Evolutionary conservation across 2,113 vertebrate genomes (phyloP).

Genomic region (Siniperca chuatsi): DNA sequence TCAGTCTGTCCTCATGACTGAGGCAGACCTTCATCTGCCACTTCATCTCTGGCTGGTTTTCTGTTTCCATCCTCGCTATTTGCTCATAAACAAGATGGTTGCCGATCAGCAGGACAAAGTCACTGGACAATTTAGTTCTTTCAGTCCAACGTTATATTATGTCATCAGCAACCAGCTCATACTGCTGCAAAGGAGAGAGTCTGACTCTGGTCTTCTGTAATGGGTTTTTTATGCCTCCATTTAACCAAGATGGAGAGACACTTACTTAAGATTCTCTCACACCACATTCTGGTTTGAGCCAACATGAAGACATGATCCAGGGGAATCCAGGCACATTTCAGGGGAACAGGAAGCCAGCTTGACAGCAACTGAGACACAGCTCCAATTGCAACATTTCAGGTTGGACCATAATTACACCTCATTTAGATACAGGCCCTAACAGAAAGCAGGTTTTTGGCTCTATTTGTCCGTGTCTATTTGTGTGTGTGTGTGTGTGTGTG

Average conservation of each 20-base stretch:
- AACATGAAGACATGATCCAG: constrained; percentile 59
- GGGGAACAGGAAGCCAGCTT: constrained; percentile 60
- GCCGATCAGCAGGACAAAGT: not conserved
- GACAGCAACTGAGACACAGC: constrained; percentile 60
- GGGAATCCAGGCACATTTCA: constrained; percentile 58
- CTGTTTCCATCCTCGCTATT: not conserved
- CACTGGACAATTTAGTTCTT: constrained; percentile 5
- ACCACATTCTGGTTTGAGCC: constrained; percentile 63
- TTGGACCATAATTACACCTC: constrained; percentile 71
- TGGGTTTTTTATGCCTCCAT: constrained; percentile 35
- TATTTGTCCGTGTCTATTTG: constrained; percentile 21
- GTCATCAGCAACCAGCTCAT: constrained; percentile 36
- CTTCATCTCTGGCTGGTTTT: not conserved
- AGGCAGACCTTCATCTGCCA: not conserved
- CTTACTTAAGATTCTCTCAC: constrained; percentile 59
- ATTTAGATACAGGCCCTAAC: constrained; percentile 66
- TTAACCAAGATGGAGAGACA: constrained; percentile 60
- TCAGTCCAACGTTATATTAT: constrained; percentile 25
- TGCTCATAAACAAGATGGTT: constrained; percentile 9
- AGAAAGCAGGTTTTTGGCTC: constrained; percentile 66
- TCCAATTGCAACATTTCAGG: constrained; percentile 70
- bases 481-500: constrained; percentile 8
- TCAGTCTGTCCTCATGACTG: constrained; percentile 7
- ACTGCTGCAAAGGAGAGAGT: constrained; percentile 26
- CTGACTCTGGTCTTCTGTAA: constrained; percentile 34